phyloP scores from a whole-genome alignment of 2,888 invertebrate species.

The Ormia ochracea region DNA sequence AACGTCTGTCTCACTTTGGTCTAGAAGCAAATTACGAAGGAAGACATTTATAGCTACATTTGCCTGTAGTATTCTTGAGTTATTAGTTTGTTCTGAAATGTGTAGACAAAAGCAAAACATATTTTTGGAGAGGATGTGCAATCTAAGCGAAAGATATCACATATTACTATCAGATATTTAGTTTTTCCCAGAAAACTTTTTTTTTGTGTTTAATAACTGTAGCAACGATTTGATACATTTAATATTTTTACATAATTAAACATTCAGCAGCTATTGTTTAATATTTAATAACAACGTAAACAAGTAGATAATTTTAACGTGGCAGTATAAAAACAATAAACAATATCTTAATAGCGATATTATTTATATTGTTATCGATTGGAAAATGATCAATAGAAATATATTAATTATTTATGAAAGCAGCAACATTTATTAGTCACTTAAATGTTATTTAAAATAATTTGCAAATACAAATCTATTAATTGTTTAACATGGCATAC shows the following conservation, averaged over 20 bases:
- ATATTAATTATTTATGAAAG: slow-evolving; percentile 45
- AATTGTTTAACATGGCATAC: slow-evolving; percentile 38
- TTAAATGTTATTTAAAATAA: slow-evolving; percentile 53
- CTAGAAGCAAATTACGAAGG: too few species aligned
- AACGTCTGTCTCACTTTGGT: too few species aligned
- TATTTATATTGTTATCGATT: slow-evolving; percentile 26
- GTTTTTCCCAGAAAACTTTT: background rate
- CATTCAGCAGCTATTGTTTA: background rate
- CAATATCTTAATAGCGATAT: slow-evolving; percentile 24
- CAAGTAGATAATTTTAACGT: slow-evolving; percentile 37
- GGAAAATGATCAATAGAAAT: slow-evolving; percentile 28
- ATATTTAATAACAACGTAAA: slow-evolving; percentile 11
- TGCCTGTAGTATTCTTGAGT: too few species aligned
- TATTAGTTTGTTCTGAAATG: too few species aligned
- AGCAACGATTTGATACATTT: background rate
- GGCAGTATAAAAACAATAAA: slow-evolving; percentile 35
- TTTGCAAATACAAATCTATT: slow-evolving; percentile 42
- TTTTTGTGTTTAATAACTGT: background rate
- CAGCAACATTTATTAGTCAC: slow-evolving; percentile 47
- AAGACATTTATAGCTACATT: too few species aligned
- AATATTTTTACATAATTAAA: background rate
- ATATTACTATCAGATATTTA: too few species aligned
- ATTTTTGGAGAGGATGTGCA: background rate
- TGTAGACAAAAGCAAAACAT: too few species aligned
- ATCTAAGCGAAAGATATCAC: background rate